These are phyloP conservation scores for Epistrophe grossulariae DNA, from an alignment of 2,888 invertebrate species.

Conservation along the genomic window DNA sequence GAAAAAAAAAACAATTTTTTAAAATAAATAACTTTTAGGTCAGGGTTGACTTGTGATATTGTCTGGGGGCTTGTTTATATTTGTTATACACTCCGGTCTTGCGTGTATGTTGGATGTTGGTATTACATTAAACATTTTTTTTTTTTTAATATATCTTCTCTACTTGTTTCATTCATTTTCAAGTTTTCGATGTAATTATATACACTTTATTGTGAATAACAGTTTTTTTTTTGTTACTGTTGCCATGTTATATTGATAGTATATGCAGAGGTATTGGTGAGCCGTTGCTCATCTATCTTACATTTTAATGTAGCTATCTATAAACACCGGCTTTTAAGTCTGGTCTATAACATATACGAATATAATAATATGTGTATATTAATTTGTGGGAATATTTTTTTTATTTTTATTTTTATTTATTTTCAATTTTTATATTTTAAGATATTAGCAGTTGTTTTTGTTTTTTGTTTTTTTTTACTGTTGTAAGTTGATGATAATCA, in stretches of 20 bases:
- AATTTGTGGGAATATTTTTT: constrained; percentile 22
- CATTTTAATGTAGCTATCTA: constrained; percentile 8
- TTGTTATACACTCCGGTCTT: constrained; percentile 76
- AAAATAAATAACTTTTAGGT: constrained; percentile 80
- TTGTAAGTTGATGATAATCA: constrained; percentile 64
- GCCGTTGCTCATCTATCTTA: constrained; percentile 33
- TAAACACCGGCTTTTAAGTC: constrained; percentile 37
- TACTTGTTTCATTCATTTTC: constrained; percentile 65
- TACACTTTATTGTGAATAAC: constrained; percentile 51
- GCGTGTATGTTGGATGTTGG: constrained; percentile 74
- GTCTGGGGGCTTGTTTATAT: constrained; percentile 77
- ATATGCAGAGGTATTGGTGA: constrained; percentile 27
- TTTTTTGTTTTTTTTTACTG: constrained; percentile 40
- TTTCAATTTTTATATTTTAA: constrained; percentile 39
- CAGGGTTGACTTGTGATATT: constrained; percentile 83
- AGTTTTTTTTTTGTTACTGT: constrained; percentile 36
- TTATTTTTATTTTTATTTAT: constrained; percentile 29
- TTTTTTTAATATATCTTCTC: constrained; percentile 62
- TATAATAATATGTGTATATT: not conserved
- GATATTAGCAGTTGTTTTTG: constrained; percentile 51
- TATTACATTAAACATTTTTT: constrained; percentile 58
- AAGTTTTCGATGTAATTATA: constrained; percentile 48
- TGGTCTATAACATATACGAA: not conserved
- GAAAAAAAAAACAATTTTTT: constrained; percentile 56
- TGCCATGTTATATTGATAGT: constrained; percentile 8